Conservation (phyloP, 1,140 invertebrate genomes). For the Tetragonula clypearis region DNA sequence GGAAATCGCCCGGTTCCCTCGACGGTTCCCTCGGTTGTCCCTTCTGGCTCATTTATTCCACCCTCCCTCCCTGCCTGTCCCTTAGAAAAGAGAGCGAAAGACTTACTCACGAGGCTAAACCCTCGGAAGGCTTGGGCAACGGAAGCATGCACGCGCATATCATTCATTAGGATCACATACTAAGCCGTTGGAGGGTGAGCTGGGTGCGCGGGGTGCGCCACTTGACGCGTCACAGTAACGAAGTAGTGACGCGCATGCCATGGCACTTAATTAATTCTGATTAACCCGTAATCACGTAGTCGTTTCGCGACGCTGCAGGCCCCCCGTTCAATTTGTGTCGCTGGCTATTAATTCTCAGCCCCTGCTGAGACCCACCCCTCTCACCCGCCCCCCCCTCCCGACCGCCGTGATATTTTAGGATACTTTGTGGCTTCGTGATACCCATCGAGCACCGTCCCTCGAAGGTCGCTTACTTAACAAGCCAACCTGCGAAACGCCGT, state of each 20-base stretch:
- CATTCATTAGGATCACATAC: constrained; percentile 76
- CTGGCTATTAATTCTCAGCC: constrained; percentile 77
- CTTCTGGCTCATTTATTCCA: constrained; percentile 57
- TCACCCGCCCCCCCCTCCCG: constrained; percentile 11
- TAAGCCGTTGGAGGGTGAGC: constrained; percentile 34
- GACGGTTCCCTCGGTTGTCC: constrained; percentile 45
- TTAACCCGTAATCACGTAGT: constrained; percentile 82
- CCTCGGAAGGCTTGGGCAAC: constrained; percentile 55
- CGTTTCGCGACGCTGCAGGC: constrained; percentile 74
- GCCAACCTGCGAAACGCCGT: constrained; percentile 2
- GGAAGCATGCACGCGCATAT: constrained; percentile 78
- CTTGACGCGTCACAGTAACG: constrained; percentile 81
- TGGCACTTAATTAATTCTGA: constrained; percentile 82
- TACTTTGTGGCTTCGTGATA: constrained; percentile 50
- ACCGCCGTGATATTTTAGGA: constrained; percentile 58
- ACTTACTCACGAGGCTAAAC: constrained; percentile 55
- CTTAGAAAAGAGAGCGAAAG: neutral
- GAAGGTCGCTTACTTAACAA: constrained; percentile 54
- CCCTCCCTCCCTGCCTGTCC: neutral
- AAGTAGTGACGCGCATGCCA: constrained; percentile 81
- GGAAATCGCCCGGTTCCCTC: neutral
- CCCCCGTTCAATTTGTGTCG: constrained; percentile 78
- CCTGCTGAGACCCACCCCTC: constrained; percentile 26
- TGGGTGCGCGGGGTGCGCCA: constrained; percentile 67
- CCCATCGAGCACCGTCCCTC: constrained; percentile 31